Evolutionary conservation across 1,140 invertebrate species (phyloP), one percentile per base, ranked within the genome.

Genomic region (Probaryconus sp.): DNA sequence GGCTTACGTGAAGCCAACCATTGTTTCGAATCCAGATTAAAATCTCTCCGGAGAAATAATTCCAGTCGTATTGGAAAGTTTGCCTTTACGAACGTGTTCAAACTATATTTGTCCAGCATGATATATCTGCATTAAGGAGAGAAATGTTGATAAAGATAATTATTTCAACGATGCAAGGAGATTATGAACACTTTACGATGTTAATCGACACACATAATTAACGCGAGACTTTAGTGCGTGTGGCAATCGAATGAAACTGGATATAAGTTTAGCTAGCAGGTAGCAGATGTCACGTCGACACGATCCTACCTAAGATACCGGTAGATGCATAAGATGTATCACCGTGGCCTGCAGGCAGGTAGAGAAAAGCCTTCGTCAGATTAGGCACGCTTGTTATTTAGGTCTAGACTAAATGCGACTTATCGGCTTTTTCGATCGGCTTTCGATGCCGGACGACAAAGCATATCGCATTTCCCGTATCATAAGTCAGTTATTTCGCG

Each of bases 221-320:
- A 64, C 18, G n/a, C 2, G 6, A 13, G 9, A n/a, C n/a, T 17
- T 35, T 55, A 16, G 24, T 48, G 50, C 63, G 43, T 67, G 43
- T 48, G 63, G 48, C 63, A 65, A 55, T 65, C 50, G 45, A 31
- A 51, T 63, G 48, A 48, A 31, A 61, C 33, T 11, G 31, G 21
- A 60, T 28, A 60, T 69, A 60, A 60, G 47, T 60, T 77, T 71
- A 72, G 76, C 71, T n/a, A 83, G 78, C 81, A 81, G 80, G 81
- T 84, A 83, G 79, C 78, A 84, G 77, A 82, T 84, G 79, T 84
- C 76, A 76, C 73, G 80, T 78, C 69, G 73, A 51, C 55, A 76
- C 60, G 81, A 83, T 82, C 43, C 48, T 43, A 31, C 10, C 11
- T 17, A 11, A 75, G 82, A 82, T 83, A 80, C 51, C 43, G 60